These are phyloP conservation scores for Calameuta filiformis DNA, from an alignment of 2,888 invertebrate species.

Conservation along the genomic window DNA sequence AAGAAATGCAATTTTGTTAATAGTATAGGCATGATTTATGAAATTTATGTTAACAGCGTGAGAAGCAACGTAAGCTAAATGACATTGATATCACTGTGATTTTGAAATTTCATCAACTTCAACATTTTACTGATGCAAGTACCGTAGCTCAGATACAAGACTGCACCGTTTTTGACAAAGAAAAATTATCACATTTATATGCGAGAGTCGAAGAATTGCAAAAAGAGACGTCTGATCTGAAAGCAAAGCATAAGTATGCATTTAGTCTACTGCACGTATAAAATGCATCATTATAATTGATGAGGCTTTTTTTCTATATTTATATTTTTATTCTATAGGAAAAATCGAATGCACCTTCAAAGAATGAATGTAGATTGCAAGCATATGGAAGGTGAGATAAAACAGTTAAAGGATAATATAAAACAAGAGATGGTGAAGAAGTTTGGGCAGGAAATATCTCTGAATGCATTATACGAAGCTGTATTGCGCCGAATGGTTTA, in stretches of 20 bases:
- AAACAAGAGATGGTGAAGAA: conserved; percentile 69
- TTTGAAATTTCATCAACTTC: conserved; percentile 77
- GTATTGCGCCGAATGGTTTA: conserved; percentile 70
- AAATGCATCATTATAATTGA: conserved; percentile 2
- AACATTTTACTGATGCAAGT: conserved; percentile 68
- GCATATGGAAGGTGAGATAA: conserved; percentile 74
- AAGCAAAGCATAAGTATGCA: conserved; percentile 71
- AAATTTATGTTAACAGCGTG: conserved; percentile 67
- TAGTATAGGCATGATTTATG: conserved; percentile 4
- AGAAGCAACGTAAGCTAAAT: conserved; percentile 82
- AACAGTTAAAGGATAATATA: conserved; percentile 70
- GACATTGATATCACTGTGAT: conserved; percentile 78
- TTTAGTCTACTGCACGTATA: not conserved
- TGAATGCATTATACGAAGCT: conserved; percentile 70
- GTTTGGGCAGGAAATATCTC: conserved; percentile 70
- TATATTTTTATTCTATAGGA: conserved; percentile 60
- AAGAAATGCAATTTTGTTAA: conserved; percentile 3
- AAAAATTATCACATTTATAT: conserved; percentile 70
- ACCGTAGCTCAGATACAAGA: conserved; percentile 65
- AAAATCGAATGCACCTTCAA: conserved; percentile 75
- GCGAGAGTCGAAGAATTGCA: conserved; percentile 74
- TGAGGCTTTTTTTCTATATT: conserved; percentile 1
- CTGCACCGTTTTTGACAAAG: conserved; percentile 74
- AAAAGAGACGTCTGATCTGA: conserved; percentile 74
- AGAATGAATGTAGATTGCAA: conserved; percentile 78